These are phyloP conservation scores for Ifrita kowaldi DNA, from an alignment of 2,113 vertebrate species.

Conservation along the genomic window DNA sequence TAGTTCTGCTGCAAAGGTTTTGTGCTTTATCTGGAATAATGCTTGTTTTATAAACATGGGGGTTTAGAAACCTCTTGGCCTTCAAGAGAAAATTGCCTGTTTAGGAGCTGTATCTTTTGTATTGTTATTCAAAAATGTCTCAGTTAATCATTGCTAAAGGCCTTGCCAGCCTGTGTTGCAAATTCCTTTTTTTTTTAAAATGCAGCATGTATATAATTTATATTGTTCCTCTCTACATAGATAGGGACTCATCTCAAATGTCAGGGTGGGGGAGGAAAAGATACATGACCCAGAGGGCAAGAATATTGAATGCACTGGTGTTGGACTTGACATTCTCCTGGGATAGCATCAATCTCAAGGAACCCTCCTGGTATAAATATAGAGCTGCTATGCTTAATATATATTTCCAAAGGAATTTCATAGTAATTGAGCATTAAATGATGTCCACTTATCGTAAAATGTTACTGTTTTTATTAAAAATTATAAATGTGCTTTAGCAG, in stretches of 20 bases:
- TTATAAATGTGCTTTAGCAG: constrained; percentile 54
- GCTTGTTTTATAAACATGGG: not conserved
- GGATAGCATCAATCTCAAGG: constrained; percentile 59
- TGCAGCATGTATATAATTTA: not conserved
- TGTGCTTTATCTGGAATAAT: constrained; percentile 19
- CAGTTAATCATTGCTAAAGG: constrained; percentile 9
- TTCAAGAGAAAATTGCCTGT: constrained; percentile 30
- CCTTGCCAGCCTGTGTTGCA: not conserved
- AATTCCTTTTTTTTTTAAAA: not conserved
- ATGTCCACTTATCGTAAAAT: constrained; percentile 51
- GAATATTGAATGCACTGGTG: not conserved
- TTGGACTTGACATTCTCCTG: constrained; percentile 54
- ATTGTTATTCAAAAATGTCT: constrained; percentile 12
- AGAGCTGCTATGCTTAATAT: constrained; percentile 47
- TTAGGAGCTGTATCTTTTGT: not conserved
- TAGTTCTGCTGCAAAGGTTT: constrained; percentile 33
- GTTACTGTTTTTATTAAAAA: constrained; percentile 60
- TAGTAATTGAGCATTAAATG: constrained; percentile 68
- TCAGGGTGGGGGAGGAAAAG: not conserved
- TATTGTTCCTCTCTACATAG: not conserved
- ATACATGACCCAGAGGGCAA: not conserved
- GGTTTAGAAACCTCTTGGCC: constrained; percentile 23
- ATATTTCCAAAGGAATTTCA: constrained; percentile 62
- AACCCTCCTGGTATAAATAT: constrained; percentile 35
- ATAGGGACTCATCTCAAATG: constrained; percentile 25